Evolutionary conservation across 2,113 vertebrate genomes (phyloP), one percentile per base, ranked within the genome.

Genomic region (Enhydra lutris): DNA sequence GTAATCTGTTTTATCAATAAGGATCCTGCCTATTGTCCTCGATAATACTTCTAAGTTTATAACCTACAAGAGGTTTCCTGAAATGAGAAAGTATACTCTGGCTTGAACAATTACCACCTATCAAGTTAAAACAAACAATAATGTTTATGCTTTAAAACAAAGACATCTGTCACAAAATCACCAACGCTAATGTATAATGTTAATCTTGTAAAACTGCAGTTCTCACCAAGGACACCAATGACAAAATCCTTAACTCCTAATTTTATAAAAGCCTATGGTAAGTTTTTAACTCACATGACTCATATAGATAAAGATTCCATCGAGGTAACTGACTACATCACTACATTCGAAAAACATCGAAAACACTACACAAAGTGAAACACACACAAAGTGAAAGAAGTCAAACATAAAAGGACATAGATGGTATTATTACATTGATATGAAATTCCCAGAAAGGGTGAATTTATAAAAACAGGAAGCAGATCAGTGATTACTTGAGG

Each of bases 281-380:
- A 95, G 63, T 47, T 94, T 94, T 97, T 42, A 59, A 89, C 34
- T 92, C 57, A 52, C 42, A 69, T 76, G 74, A 84, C 11, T 61
- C 83, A 24, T 63, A 34, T 20, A 82, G 52, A 63, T 47, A 74
- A 83, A 90, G 26, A 65, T 52, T 80, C 7, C 15, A 74, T 74
- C 52, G 47, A 93, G 4, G 29, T 24, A 89, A 55, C 5, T 55
- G 6, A 78, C 11, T 78, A 9, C 13, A 67, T 61, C 45, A 18
- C 7, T n/a, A n/a, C n/a, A n/a, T n/a, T n/a, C 7, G 6, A 29
- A 24, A 26, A 61, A 86, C 7, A 5, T 45, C 15, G 39, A 81
- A 95, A 61, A 73, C 31, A 82, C 47, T 81, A 31, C 39, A 15
- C n/a, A 74, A 87, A 59, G 31, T 69, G 23, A 89, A 93, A 93